Base-by-base conservation (phyloP, 2,113 vertebrate species). In the Falcunculus frontatus region DNA sequence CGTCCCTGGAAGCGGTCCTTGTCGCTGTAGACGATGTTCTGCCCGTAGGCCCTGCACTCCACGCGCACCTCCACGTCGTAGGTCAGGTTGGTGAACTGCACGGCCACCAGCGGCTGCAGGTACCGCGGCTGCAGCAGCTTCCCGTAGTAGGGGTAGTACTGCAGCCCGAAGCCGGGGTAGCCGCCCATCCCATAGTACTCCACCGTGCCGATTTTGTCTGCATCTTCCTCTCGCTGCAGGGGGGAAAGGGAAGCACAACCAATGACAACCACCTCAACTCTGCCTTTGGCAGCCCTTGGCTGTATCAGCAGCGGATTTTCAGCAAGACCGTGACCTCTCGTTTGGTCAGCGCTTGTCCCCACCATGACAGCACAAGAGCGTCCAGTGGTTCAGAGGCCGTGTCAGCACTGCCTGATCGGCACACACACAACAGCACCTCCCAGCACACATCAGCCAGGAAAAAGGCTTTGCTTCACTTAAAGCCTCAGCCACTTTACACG, bases 1-100 rank as follows among this genome's bases (percentile, higher is more conserved):
- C 99, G 99, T 99, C 99, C 99, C 98, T 99, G 99, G 95, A 99
- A 99, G 96, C 99, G 99, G 97, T 99, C 99, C 93, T 99, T 99
- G 87, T 99, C 99, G 14, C 98, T 99, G 98, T 99, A 99, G 15
- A 92, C 15, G 83, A 99, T 99, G 98, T 99, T 99, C 27, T 96
- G 97, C 80, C 99, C 99, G 0, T 91, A 99, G 29, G 95, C 98
- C 98, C 96, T 99, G 98, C 99, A 99, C 83, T 99, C 99, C 7
- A 99, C 96, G 4, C 99, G 99, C 49, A 99, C 55, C 74, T 99
- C 99, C 18, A 77, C 1, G 44, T 97, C 64, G 6, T 41, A 3
- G n/a, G 98, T 99, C 90, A 99, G 91, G 98, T 99, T 99, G 97
- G 96, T 97, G 84, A 99, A 99, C 97, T 99, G 98, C 55, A 99